Base-by-base conservation (phyloP, 1,140 invertebrate species). In the Phymorhynchus buccinoides region DNA sequence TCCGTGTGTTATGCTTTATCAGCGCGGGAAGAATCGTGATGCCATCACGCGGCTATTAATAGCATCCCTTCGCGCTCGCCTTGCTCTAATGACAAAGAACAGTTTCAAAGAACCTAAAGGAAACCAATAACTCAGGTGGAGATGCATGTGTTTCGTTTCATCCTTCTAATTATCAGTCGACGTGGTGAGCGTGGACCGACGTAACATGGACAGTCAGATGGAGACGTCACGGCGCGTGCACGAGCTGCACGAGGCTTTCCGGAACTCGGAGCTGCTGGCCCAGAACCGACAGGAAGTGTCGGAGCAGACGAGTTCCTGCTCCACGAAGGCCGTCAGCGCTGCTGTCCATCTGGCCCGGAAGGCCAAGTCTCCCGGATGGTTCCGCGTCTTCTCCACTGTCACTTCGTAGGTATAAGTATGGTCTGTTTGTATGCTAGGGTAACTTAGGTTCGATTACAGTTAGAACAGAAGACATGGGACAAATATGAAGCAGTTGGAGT, bases 121-220 rank as follows among this genome's bases (percentile, higher is more conserved):
- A 12, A 22, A 12, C 9, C 22, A 22, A 12, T 7, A 12, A 22
- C 22, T 7, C 22, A 22, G 7, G 48, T 52, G 48, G 7, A 22
- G 7, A 22, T 52, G 48, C 22, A 22, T 52, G 48, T 52, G 48
- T 52, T 52, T 52, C 9, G 48, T 52, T 22, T 52, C 48, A 52
- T 7, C 48, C 22, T 52, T 7, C 6, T 52, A 22, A 30, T 37
- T 32, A 6, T 71, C 80, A 90, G 89, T 90, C 78, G 89, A 90
- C 85, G 85, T 90, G 7, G 80, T 85, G 44, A 90, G 89, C 87
- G 85, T 90, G 6, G 88, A 90, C 85, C 82, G 88, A 42, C 68
- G 87, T 66, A 86, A 85, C 75, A 68, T 44, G 35, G 37, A 85
- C 35, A 37, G 32, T 27, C 87, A 89, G 32, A 14, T 39, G 6